These are phyloP conservation scores for Phenganax marumi DNA, from an alignment of 92 coral and sea anemone species.

Conservation along the genomic window DNA sequence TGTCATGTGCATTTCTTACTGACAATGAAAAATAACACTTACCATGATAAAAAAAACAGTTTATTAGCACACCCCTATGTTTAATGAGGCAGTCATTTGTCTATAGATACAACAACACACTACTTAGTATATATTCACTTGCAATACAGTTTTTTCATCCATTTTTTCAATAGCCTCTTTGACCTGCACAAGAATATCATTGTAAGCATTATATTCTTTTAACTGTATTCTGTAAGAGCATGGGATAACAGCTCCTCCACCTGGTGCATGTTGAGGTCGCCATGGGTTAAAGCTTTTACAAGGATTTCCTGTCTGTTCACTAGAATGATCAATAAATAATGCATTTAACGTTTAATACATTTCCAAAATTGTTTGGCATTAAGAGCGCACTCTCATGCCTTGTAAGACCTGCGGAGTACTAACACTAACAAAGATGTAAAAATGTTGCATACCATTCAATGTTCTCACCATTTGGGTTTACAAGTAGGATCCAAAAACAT, in stretches of 20 bases:
- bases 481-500: conserved; percentile 30
- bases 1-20: too few species aligned
- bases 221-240: conserved; percentile 43
- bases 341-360: not conserved
- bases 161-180: conserved; percentile 14
- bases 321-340: not conserved
- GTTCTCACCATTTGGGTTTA: not conserved
- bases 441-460: not conserved
- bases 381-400: too few species aligned
- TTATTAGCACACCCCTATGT: too few species aligned
- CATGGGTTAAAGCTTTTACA: conserved; percentile 30
- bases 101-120: too few species aligned
- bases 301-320: not conserved
- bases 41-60: too few species aligned
- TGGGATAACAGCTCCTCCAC: conserved; percentile 57
- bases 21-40: too few species aligned
- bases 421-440: too few species aligned
- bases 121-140: conserved; percentile 19
- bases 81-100: too few species aligned
- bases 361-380: too few species aligned
- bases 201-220: not conserved
- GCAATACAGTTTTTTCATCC: conserved; percentile 35
- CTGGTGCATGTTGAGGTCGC: conserved; percentile 47
- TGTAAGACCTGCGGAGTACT: too few species aligned
- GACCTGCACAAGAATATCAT: not conserved